Conservation (phyloP, 2,113 vertebrate genomes). For the Pholis gunnellus region DNA sequence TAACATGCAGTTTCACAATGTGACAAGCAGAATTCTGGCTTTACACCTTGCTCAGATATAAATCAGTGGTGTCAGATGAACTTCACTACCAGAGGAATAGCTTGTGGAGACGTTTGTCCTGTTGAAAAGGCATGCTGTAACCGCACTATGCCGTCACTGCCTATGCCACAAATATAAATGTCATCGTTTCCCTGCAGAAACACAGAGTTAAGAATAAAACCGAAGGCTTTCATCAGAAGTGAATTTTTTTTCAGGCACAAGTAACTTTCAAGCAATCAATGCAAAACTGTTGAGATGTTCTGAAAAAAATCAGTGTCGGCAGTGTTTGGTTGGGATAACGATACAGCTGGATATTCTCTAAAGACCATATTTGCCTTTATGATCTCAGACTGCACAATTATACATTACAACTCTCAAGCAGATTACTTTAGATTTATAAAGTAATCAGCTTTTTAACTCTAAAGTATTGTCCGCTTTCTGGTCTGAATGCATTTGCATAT, state of each 20-base stretch:
- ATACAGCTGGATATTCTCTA: background rate
- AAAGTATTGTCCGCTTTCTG: no score
- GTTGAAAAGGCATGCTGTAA: conserved; percentile 79
- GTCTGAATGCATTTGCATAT: no score
- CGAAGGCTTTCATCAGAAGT: background rate
- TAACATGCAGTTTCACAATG: background rate
- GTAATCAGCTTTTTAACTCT: no score
- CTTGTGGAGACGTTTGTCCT: conserved; percentile 58
- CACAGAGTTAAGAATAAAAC: background rate
- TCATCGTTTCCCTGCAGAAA: conserved; percentile 83
- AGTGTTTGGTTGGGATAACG: background rate
- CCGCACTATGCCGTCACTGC: conserved; percentile 33
- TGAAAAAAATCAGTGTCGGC: background rate
- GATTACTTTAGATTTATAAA: no score
- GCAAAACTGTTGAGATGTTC: background rate
- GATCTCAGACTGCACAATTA: background rate
- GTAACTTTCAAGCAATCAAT: background rate
- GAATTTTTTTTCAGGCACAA: background rate
- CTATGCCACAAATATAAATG: conserved; percentile 80
- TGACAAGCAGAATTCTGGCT: background rate
- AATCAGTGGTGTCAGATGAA: background rate
- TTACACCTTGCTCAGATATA: background rate
- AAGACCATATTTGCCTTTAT: background rate
- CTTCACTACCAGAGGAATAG: conserved; percentile 71
- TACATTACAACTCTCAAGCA: background rate